A percentile compares a stretch with the other conserved stretches of the same genome.
These are phyloP conservation scores for Hipparchia sbordonii DNA, from an alignment of 2,888 invertebrate species.

Conservation along the genomic window DNA sequence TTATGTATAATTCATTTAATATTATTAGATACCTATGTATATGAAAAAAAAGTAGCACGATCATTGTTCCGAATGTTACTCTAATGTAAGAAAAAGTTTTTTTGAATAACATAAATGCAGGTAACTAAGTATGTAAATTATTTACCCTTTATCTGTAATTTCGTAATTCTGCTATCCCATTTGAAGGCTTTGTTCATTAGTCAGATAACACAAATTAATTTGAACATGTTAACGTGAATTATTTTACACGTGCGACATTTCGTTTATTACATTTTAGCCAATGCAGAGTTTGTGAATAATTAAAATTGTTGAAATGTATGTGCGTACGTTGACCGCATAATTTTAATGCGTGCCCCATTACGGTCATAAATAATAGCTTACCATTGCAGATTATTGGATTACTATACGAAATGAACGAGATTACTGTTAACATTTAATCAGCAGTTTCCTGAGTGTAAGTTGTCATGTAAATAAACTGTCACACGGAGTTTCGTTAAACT, in stretches of 20 bases:
- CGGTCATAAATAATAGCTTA: constrained; percentile 35
- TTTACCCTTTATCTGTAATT: not conserved
- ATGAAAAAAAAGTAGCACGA: no score
- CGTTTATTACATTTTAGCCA: constrained; percentile 40
- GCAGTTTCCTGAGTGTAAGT: not conserved
- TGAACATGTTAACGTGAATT: constrained; percentile 38
- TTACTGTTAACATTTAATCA: constrained; percentile 31
- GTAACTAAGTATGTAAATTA: no score
- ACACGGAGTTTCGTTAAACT: no score
- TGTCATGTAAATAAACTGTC: no score
- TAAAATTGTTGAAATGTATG: constrained; percentile 41
- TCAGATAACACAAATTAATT: constrained; percentile 32
- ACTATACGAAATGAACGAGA: constrained; percentile 16
- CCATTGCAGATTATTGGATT: constrained; percentile 36
- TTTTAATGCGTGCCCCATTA: constrained; percentile 39
- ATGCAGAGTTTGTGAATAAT: constrained; percentile 38
- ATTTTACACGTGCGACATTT: constrained; percentile 42
- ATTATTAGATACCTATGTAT: no score
- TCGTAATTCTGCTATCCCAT: constrained; percentile 1
- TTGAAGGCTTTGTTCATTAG: constrained; percentile 27
- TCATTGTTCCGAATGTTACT: no score
- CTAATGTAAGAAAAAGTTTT: no score
- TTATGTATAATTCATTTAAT: no score
- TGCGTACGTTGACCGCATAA: constrained; percentile 38
- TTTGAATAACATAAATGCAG: no score